These are phyloP conservation scores for Oryzias celebensis DNA, from an alignment of 2,113 vertebrate genomes.

Conservation along the genomic window DNA sequence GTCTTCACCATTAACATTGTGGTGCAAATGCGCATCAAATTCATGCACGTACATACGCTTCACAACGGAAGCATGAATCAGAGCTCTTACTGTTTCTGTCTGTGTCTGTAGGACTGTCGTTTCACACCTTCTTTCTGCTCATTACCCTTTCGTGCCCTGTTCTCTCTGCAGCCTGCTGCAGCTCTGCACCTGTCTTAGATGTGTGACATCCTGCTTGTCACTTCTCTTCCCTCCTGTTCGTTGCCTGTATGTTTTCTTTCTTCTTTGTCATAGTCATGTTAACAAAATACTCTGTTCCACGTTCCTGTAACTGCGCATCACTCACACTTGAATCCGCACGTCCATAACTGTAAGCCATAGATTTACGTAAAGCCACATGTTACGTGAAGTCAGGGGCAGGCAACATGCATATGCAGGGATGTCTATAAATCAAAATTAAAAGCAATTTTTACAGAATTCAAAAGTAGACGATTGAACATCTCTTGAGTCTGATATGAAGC, in stretches of 20 bases:
- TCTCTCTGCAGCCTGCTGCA: constrained; percentile 75
- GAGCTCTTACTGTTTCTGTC: constrained; percentile 38
- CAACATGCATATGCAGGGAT: background rate
- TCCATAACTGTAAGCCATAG: background rate
- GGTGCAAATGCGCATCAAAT: constrained; percentile 7
- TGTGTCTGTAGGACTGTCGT: constrained; percentile 53
- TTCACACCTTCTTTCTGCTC: constrained; percentile 58
- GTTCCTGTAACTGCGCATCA: constrained; percentile 8
- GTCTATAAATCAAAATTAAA: background rate
- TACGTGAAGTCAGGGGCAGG: too few species aligned
- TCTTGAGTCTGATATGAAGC: background rate
- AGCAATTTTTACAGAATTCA: too few species aligned
- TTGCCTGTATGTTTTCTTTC: constrained; percentile 72
- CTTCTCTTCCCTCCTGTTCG: constrained; percentile 74
- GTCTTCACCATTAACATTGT: constrained; percentile 11
- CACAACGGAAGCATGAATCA: constrained; percentile 52
- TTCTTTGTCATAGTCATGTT: constrained; percentile 31
- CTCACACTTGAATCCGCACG: constrained; percentile 19
- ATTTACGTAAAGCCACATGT: background rate
- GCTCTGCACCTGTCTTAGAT: constrained; percentile 79
- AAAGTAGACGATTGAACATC: background rate
- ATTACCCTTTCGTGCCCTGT: constrained; percentile 52
- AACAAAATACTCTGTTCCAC: constrained; percentile 17
- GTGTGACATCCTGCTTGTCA: constrained; percentile 78
- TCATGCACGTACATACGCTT: constrained; percentile 1